phyloP scores from a whole-genome alignment of 2,797 vertebrate species.

The Danio jaintianensis region DNA sequence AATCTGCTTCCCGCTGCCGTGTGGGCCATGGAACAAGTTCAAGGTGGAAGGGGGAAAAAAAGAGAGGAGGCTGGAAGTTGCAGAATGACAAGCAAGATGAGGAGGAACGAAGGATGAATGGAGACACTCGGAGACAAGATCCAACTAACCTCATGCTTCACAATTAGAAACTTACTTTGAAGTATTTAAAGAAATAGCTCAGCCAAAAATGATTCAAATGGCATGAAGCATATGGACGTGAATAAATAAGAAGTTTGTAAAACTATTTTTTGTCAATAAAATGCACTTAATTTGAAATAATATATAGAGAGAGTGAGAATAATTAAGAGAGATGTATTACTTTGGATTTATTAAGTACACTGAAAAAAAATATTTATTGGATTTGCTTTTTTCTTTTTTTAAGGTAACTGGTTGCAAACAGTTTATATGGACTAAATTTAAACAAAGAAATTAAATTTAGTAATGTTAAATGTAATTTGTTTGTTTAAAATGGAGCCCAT shows the following conservation, averaged over 20 bases:
- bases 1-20: constrained; percentile 70
- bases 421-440: too few species aligned
- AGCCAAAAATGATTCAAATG: neutral
- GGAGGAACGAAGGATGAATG: constrained; percentile 55
- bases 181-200: neutral
- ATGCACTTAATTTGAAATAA: too few species aligned
- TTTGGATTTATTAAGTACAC: too few species aligned
- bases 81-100: constrained; percentile 62
- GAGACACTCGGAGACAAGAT: constrained; percentile 6
- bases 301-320: too few species aligned
- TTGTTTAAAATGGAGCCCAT: too few species aligned
- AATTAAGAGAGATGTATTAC: too few species aligned
- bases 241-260: neutral
- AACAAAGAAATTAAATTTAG: too few species aligned
- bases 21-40: constrained; percentile 72
- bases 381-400: too few species aligned
- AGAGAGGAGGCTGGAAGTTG: constrained; percentile 54
- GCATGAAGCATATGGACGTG: neutral
- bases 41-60: constrained; percentile 71
- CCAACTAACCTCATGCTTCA: constrained; percentile 15
- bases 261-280: too few species aligned
- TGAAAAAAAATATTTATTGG: too few species aligned
- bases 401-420: too few species aligned
- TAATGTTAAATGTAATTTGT: too few species aligned
- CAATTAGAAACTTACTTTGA: constrained; percentile 31